Evolutionary conservation across 92 coral and sea anemone species (phyloP), one percentile per base, ranked within the genome.

Genomic region (Virgularia gustaviana): DNA sequence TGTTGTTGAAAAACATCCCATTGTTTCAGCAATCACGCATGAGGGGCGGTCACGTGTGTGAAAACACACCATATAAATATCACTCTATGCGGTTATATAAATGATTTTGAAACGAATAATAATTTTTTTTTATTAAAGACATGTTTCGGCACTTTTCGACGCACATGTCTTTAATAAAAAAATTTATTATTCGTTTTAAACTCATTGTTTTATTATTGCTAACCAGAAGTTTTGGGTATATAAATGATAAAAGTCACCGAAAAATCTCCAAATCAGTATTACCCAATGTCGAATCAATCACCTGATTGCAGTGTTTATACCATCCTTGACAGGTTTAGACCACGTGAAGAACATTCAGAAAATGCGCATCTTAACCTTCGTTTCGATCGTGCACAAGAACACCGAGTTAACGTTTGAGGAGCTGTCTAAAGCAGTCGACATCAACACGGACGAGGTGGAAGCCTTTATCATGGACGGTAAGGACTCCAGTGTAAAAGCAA

Each of bases 381-480:
- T 92, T 86, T 85, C 96, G 1, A 75, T 92, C 63, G 98, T 95
- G 0, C 76, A 78, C 29, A 71, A 80, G 68, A 81, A 77, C 36
- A 67, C 81, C 30, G 98, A 92, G 70, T 83, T 92, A 9, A 57
- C 90, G 3, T 92, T 85, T 83, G 94, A 89, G 3, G 90, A 92
- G 13, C 86, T 92, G 38, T 78, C 87, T 34, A 85, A 81, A 56
- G 86, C 85, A 29, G 65, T 92, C 11, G 85, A 79, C 24, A 73
- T 92, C 35, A 74, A 81, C 44, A 24, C 47, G 24, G 96, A 87
- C 8, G 94, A 87, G 20, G 75, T 92, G 18, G 98, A 92, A 79
- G 86, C 66, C 15, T 92, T 92, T 71, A 71, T 92, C 2, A 92
- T 92, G 51, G 96, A 92, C 60, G 96, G 98, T 92, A 39, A 39